Evolutionary conservation across 2,888 invertebrate species (phyloP), one percentile per base, ranked within the genome.

Genomic region (Abscondita cerata): DNA sequence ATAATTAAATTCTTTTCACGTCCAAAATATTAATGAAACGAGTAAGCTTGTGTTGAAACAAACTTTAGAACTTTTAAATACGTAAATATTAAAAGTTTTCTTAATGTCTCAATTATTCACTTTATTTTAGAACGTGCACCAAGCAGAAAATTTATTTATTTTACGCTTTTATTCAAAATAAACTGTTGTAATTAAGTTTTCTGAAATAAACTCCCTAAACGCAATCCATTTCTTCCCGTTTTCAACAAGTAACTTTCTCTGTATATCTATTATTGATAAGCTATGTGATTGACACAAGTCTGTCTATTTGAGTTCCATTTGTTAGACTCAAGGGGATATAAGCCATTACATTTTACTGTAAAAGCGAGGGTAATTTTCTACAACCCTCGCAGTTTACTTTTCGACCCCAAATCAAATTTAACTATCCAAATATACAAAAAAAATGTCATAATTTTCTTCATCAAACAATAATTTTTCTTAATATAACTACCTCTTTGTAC

Each of bases 281-380:
- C 31, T 40, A 52, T 16, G 53, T 59, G 63, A 64, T 64, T 64
- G 63, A 64, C 63, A 64, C 63, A 48, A 63, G 59, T 64, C 63
- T 64, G 46, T 64, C 63, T 64, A 59, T 64, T 64, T 64, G 63
- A 59, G 63, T 52, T 64, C 63, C 59, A 64, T 64, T 64, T 64
- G 63, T 55, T 36, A 55, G 12, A 38, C 59, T 55, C 63, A 13
- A 18, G 63, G 59, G 62, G 47, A 59, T 54, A 59, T 63, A 50
- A 51, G 52, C 54, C 59, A 63, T 63, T 63, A 63, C 54, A 47
- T 50, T 36, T 53, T 38, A 20, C 15, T 48, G 16, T 31, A 34
- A 50, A 31, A 38, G 52, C 41, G 55, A 59, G 59, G 48, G 63
- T 59, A 56, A 54, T 59, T 58, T 54, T 55, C 41, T 53, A 52